phyloP scores from a whole-genome alignment of 1,140 invertebrate genomes.

The Battus philenor region DNA sequence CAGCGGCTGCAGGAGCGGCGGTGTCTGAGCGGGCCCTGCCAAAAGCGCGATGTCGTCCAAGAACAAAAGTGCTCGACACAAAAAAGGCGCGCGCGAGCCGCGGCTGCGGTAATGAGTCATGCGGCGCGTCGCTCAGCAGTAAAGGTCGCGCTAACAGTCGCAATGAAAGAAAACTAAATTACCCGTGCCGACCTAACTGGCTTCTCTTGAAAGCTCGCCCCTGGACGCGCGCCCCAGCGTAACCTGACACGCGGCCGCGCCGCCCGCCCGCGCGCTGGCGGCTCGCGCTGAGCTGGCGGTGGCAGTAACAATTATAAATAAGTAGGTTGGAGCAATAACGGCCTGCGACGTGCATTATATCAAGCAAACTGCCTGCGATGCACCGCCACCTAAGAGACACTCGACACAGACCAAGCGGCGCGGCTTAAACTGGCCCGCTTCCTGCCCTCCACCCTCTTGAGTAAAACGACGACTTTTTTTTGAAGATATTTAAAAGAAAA shows the following conservation, averaged over 20 bases:
- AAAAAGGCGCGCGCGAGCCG: too few relatives aligned
- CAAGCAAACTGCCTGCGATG: constrained; percentile 70
- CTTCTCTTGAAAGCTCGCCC: constrained; percentile 54
- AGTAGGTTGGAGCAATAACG: constrained; percentile 73
- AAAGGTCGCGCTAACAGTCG: constrained; percentile 58
- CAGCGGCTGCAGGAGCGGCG: too few relatives aligned
- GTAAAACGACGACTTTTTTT: too few relatives aligned
- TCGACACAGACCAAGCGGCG: constrained; percentile 35
- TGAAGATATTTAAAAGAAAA: too few relatives aligned
- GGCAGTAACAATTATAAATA: constrained; percentile 72
- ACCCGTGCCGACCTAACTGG: constrained; percentile 66
- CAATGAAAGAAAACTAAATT: constrained; percentile 71
- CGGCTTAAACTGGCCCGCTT: too few relatives aligned
- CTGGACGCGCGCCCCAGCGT: constrained; percentile 41
- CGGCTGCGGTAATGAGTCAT: too few relatives aligned
- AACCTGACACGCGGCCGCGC: constrained; percentile 27
- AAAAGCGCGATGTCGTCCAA: too few relatives aligned
- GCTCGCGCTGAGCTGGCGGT: constrained; percentile 39
- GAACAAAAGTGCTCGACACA: too few relatives aligned
- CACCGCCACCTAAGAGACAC: constrained; percentile 66
- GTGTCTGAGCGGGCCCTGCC: too few relatives aligned
- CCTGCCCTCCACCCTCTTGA: too few relatives aligned
- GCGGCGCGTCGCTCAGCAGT: constrained; percentile 55
- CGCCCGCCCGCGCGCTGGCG: background rate
- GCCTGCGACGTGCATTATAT: constrained; percentile 67